These are phyloP conservation scores for Carcina quercana DNA, from an alignment of 2,888 invertebrate species.

Conservation along the genomic window DNA sequence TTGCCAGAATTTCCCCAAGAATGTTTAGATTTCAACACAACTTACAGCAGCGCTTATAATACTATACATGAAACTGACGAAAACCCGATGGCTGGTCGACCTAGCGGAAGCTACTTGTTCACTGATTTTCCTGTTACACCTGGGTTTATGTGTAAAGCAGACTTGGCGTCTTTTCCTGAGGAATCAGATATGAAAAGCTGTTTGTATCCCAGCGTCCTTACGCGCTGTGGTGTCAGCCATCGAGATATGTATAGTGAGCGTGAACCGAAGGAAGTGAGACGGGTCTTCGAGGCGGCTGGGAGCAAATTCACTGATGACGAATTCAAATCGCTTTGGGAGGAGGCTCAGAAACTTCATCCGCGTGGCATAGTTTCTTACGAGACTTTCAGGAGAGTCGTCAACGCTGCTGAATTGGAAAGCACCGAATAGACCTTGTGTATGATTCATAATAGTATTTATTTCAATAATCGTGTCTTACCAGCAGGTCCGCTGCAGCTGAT, in stretches of 20 bases:
- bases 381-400: too few species aligned
- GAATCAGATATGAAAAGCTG: conserved; percentile 30
- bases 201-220: conserved; percentile 27
- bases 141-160: conserved; percentile 25
- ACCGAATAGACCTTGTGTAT: too few species aligned
- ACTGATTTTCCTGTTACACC: conserved; percentile 27
- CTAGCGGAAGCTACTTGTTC: conserved; percentile 36
- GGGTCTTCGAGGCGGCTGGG: conserved; percentile 45
- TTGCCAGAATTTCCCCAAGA: conserved; percentile 27
- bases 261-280: conserved; percentile 28
- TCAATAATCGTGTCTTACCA: too few species aligned
- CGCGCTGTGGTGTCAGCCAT: conserved; percentile 26
- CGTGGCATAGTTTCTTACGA: conserved; percentile 57
- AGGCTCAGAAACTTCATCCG: conserved; percentile 46
- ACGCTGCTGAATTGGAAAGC: too few species aligned
- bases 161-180: conserved; percentile 23
- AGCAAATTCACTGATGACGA: conserved; percentile 43
- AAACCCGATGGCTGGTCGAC: conserved; percentile 26
- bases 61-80: conserved; percentile 17
- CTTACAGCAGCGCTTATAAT: conserved; percentile 35
- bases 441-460: too few species aligned
- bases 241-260: conserved; percentile 32
- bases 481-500: too few species aligned
- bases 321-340: conserved; percentile 55
- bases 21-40: conserved; percentile 30